A percentile compares a stretch with the other conserved stretches of the same genome.
phyloP scores from a whole-genome alignment of 2,888 invertebrate genomes.

The Diachrysia chrysitis region DNA sequence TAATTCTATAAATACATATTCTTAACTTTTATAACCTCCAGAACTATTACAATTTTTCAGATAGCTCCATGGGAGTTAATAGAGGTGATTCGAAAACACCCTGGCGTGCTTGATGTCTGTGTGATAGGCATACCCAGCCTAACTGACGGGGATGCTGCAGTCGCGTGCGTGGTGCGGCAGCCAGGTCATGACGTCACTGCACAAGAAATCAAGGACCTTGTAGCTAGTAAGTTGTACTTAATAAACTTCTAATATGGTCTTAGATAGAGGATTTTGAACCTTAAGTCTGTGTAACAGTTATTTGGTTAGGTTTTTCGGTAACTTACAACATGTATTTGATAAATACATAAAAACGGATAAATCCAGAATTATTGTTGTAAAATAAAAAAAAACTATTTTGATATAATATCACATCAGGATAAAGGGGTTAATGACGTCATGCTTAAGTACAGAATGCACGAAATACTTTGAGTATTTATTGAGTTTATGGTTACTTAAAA shows the following conservation, averaged over 20 bases:
- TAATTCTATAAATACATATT: too few species aligned
- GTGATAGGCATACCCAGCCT: constrained; percentile 70
- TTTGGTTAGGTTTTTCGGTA: not conserved
- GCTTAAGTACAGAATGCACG: too few species aligned
- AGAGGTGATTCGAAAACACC: constrained; percentile 68
- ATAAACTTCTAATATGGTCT: not conserved
- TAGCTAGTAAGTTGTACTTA: constrained; percentile 64
- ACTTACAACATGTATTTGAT: too few species aligned
- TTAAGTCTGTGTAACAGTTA: not conserved
- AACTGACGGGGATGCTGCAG: constrained; percentile 70
- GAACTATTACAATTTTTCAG: constrained; percentile 52
- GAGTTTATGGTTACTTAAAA: too few species aligned
- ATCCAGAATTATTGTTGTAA: too few species aligned
- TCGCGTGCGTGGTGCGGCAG: constrained; percentile 69
- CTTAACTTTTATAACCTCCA: too few species aligned
- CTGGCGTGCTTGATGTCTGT: constrained; percentile 71
- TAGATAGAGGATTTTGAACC: not conserved
- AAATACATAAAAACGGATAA: too few species aligned
- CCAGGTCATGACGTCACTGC: constrained; percentile 59
- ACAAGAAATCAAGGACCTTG: constrained; percentile 72
- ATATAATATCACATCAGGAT: too few species aligned
- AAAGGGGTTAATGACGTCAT: too few species aligned
- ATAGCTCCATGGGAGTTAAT: constrained; percentile 74
- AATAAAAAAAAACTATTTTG: too few species aligned
- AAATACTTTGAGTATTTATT: too few species aligned